phyloP scores from a whole-genome alignment of 2,797 vertebrate species.

The Anguilla marmorata region DNA sequence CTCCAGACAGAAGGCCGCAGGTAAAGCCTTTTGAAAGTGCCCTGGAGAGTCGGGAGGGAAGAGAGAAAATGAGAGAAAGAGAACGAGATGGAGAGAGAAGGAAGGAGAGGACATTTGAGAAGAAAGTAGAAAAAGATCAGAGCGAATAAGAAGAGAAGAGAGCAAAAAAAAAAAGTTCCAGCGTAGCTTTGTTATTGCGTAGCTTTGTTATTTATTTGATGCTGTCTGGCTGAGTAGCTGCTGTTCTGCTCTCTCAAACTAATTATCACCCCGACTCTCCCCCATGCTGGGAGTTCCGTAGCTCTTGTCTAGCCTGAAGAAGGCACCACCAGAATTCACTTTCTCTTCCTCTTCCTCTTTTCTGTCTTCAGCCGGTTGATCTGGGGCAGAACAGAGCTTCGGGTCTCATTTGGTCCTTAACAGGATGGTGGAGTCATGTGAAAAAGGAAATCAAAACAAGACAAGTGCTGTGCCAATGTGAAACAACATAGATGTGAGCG shows the following conservation, averaged over 20 bases:
- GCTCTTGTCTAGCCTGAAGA: conserved; percentile 1
- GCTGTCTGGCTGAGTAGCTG: neutral
- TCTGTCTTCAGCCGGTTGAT: neutral
- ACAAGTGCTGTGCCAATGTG: neutral
- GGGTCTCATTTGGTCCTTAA: neutral
- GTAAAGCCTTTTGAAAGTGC: neutral
- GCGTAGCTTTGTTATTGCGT: neutral
- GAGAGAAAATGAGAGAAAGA: neutral
- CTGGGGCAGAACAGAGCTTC: neutral
- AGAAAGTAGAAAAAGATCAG: neutral
- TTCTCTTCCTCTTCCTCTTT: conserved; percentile 15
- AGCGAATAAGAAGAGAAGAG: neutral
- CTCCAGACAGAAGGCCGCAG: neutral
- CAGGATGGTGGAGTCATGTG: neutral
- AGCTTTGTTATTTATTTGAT: neutral
- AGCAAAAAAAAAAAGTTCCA: neutral
- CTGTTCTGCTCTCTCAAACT: neutral
- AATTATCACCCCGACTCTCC: conserved; percentile 18
- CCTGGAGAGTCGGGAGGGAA: neutral
- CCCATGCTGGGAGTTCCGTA: neutral
- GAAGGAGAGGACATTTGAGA: neutral
- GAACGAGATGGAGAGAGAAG: neutral
- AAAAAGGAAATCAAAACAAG: neutral
- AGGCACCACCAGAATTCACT: conserved; percentile 12
- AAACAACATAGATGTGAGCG: neutral